phyloP scores from a whole-genome alignment of 2,797 vertebrate species.

The Pangasius djambal region DNA sequence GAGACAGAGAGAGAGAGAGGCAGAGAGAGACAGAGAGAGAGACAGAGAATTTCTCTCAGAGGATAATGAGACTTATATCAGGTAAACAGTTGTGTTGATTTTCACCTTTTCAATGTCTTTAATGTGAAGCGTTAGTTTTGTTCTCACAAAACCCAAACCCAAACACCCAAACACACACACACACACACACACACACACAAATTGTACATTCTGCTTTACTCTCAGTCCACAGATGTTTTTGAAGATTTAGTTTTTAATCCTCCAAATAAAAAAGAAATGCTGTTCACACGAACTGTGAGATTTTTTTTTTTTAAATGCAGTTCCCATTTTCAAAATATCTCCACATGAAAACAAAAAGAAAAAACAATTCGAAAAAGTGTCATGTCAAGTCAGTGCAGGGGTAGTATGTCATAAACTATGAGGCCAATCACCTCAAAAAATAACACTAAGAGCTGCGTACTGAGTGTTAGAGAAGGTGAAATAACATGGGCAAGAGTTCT shows the following conservation, averaged over 20 bases:
- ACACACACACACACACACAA: not conserved
- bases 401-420: too few species aligned
- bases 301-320: too few species aligned
- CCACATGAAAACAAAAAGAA: not conserved
- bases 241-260: not conserved
- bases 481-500: too few species aligned
- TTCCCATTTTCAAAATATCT: not conserved
- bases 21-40: not conserved
- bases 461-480: not conserved
- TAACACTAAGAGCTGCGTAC: not conserved
- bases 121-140: not conserved
- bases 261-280: not conserved
- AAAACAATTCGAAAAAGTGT: not conserved
- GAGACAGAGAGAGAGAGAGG: slow-evolving; percentile 48
- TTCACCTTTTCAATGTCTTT: not conserved
- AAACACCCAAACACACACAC: not conserved
- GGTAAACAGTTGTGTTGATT: not conserved
- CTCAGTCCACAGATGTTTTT: not conserved
- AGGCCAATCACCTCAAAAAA: too few species aligned
- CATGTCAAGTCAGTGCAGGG: not conserved
- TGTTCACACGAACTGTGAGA: too few species aligned
- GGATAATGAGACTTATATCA: not conserved
- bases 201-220: not conserved
- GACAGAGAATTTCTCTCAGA: not conserved
- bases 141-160: not conserved